Percentiles rank a stretch among this genome's conserved stretches.
These are phyloP conservation scores for Onchidella celtica DNA, from an alignment of 2,888 invertebrate genomes.

Conservation along the genomic window DNA sequence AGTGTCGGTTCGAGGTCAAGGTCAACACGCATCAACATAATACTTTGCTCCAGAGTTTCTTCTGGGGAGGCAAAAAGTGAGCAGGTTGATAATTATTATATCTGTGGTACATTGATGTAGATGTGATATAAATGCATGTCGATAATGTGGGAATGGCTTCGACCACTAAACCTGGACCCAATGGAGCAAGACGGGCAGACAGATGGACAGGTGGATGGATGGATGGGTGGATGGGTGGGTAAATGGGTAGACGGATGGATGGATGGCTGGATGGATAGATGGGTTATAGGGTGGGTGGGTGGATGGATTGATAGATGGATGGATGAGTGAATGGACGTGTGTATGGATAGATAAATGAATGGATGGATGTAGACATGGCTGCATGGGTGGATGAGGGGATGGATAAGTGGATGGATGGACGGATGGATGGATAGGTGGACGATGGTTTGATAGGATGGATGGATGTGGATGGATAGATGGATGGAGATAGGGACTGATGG, in stretches of 20 bases:
- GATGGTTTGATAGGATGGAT: not conserved
- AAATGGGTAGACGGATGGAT: not conserved
- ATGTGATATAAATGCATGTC: not conserved
- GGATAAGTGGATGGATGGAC: not conserved
- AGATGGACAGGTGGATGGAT: not conserved
- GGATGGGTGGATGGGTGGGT: not conserved
- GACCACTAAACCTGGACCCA: no score
- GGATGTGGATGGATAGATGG: not conserved
- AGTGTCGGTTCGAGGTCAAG: conserved; percentile 60
- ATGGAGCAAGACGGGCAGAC: not conserved
- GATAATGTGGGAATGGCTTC: not conserved
- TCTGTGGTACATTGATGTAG: not conserved
- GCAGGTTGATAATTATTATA: no score
- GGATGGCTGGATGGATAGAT: not conserved
- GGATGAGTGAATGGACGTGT: not conserved
- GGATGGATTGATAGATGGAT: not conserved
- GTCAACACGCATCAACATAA: conserved; percentile 54
- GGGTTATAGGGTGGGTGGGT: not conserved
- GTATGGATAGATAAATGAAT: not conserved
- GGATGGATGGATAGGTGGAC: not conserved
- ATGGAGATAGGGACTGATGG: not conserved
- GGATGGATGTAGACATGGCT: not conserved
- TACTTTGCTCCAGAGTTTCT: conserved; percentile 55
- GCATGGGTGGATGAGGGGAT: not conserved
- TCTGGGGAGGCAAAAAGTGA: conserved; percentile 48